Evolutionary conservation across 2,888 invertebrate species (phyloP).

Genomic region (Caenorhabditis uteleia): DNA sequence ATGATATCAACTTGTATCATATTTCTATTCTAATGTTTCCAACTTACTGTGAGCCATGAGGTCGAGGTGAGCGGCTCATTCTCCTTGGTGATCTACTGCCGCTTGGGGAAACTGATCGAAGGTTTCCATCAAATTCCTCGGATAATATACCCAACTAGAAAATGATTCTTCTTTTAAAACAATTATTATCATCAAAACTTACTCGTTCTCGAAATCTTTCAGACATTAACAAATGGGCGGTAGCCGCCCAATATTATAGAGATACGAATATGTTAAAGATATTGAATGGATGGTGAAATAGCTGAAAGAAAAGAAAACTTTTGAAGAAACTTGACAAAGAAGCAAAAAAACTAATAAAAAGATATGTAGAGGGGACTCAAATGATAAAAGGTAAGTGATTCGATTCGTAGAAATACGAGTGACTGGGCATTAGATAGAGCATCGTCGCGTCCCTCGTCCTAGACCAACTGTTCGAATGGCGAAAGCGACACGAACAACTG

Average conservation of each 20-base stretch:
- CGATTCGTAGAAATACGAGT: too few species aligned
- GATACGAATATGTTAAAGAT: too few species aligned
- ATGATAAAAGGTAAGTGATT: too few species aligned
- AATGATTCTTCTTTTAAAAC: neutral
- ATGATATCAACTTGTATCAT: too few species aligned
- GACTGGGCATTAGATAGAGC: too few species aligned
- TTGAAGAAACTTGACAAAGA: neutral
- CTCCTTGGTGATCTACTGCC: slow-evolving; percentile 44
- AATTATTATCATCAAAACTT: slow-evolving; percentile 3
- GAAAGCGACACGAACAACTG: too few species aligned
- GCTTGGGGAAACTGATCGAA: slow-evolving; percentile 37
- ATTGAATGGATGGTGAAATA: slow-evolving; percentile 2
- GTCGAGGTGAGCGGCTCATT: slow-evolving; percentile 40
- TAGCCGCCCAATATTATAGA: slow-evolving; percentile 23
- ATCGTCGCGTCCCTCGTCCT: too few species aligned
- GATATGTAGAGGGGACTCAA: too few species aligned
- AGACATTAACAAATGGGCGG: slow-evolving; percentile 30
- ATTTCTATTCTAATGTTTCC: neutral
- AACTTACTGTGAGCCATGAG: slow-evolving; percentile 19
- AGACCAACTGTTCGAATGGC: too few species aligned
- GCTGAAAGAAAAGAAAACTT: neutral
- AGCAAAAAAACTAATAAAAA: neutral
- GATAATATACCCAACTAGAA: slow-evolving; percentile 46
- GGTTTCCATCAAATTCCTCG: slow-evolving; percentile 47
- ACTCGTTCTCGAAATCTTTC: slow-evolving; percentile 39